Evolutionary conservation across 2,888 invertebrate genomes (phyloP).

Genomic region (Andricus curvator): DNA sequence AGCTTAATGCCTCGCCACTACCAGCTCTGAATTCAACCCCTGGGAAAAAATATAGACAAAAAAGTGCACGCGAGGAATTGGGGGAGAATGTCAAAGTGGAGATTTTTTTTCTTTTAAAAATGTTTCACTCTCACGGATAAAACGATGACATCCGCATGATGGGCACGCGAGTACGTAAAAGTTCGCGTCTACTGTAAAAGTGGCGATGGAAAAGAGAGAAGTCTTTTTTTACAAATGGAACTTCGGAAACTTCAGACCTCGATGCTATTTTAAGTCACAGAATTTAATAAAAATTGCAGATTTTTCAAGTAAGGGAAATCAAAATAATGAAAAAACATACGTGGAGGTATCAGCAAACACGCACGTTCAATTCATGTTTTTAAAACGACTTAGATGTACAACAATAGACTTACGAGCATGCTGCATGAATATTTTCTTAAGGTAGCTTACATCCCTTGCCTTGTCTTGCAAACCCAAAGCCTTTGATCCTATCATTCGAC

Average conservation of each 20-base stretch:
- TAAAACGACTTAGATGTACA: not conserved
- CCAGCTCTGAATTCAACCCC: conserved; percentile 3
- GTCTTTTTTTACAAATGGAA: not conserved
- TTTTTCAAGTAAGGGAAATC: not conserved
- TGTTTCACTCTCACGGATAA: not conserved
- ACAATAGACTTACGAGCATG: conserved; percentile 56
- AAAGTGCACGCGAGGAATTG: conserved; percentile 14
- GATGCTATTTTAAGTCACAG: not conserved
- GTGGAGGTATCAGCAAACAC: conserved; percentile 34
- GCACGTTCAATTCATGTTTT: conserved; percentile 8
- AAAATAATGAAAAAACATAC: not conserved
- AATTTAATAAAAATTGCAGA: not conserved
- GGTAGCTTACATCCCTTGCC: conserved; percentile 30
- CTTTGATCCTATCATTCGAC: conserved; percentile 22
- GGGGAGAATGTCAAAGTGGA: not conserved
- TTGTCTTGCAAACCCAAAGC: conserved; percentile 1
- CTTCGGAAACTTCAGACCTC: not conserved
- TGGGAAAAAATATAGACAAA: conserved; percentile 13
- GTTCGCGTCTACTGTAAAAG: not conserved
- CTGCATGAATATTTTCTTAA: conserved; percentile 65
- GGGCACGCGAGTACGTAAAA: conserved; percentile 9
- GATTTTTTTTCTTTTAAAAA: conserved; percentile 10
- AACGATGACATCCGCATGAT: conserved; percentile 14
- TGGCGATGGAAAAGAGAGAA: not conserved
- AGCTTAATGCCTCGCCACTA: conserved; percentile 4